Base-by-base conservation (phyloP, 2,113 vertebrate genomes). In the Cavia porcellus region DNA sequence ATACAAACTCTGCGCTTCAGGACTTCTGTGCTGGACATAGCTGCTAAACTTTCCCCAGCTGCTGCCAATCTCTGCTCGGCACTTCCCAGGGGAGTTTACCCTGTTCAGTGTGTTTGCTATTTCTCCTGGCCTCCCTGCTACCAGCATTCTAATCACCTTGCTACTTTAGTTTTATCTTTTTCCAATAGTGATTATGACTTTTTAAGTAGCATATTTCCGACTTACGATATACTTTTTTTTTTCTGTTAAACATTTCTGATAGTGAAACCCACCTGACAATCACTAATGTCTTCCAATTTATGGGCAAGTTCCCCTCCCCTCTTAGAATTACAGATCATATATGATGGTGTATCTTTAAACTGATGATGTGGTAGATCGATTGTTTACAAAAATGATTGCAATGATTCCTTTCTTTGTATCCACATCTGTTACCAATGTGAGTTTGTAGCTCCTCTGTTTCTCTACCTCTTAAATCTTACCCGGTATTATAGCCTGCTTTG, bases 341-440 rank as follows among this genome's bases (percentile, higher is more conserved):
- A 77, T 61, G 45, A 47, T 92, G 64, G 52, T 52, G 20, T 8
- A 89, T 32, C 24, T 89, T 77, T 55, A 35, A 47, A 38, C 35
- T 55, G 72, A 85, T 47, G n/a, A 50, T 25, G 50, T 82, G 79
- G 55, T 84, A 20, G 47, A 61, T 61, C 87, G 35, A 61, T 61
- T 90, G 15, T n/a, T 93, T 32, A n/a, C 68, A 84, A 70, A 91
- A 79, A 57, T 30, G 24, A 72, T 50, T 17, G 52, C 24, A 9
- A 86, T 91, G 55, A 79, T 28, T 85, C 25, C 75, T 30, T 20
- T 72, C 50, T n/a, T 72, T 50, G 42, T 70, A 75, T 45, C 70
- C 70, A 87, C 66, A 20, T 62, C 86, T 96, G 61, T 93, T 91
- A 91, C 55, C 35, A 86, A 38, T 86, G 57, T 94, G 75, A 90